Base-by-base conservation (phyloP, 2,888 invertebrate genomes). In the Drosophila picticornis region DNA sequence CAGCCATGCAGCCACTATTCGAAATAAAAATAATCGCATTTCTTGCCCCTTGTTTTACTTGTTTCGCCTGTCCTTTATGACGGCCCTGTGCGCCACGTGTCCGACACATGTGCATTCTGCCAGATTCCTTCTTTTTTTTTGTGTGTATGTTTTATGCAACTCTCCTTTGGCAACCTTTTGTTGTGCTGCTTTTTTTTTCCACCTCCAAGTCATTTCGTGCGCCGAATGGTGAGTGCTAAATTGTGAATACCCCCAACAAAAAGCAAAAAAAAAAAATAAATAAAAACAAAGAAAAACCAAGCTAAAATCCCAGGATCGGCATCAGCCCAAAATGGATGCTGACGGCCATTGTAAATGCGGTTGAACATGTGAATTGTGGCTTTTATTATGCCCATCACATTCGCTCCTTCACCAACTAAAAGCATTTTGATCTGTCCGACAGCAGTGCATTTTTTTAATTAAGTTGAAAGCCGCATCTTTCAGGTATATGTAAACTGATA, bases 301-400 rank as follows among this genome's bases (percentile, higher is more conserved):
- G 22, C 72, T 61, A 27, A 32, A 66, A 36, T 46, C 50, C 16
- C 13, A 46, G 53, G 60, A 51, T 22, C 31, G 63, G 31, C 60
- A 51, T 16, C 27, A 60, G 31, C 60, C 61, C 61, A 43, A 64
- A 22, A 11, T 56, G 25, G 40, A 51, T 48, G 27, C 80, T 75
- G 62, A 80, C 67, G 77, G 77, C 57, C 60, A 60, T 63, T 52
- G 56, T 53, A 53, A 66, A 80, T 75, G 63, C 57, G 58, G 61
- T 52, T 29, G 79, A 58, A 84, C 67, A 72, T 74, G 78, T 64
- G 64, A 75, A 75, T 78, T 72, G 83, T 46, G 63, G 65, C 36
- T 71, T 75, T 79, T 75, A 70, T 69, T 65, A 75, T 57, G 61
- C 78, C 56, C 66, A 52, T 46, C 64, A 50, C 72, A 65, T 51